Evolutionary conservation across 2,113 vertebrate species (phyloP), one percentile per base, ranked within the genome.

Genomic region (Rhea pennata): DNA sequence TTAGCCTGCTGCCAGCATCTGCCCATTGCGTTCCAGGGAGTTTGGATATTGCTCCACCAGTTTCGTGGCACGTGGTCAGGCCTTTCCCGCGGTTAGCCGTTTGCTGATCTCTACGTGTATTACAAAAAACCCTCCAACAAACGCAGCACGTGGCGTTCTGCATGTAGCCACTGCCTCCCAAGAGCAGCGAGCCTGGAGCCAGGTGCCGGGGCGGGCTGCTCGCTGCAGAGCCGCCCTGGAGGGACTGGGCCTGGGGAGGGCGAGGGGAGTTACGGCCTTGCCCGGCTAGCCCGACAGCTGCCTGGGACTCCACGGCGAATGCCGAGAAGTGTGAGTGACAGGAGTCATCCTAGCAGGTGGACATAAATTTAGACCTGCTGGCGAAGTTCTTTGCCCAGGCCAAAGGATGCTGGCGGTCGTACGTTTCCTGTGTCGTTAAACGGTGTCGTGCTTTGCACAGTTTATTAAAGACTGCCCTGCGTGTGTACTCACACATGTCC

Each of bases 141-240:
- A 71, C 6, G 46, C 51, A 53, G 4, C 1, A 8, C 2, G 7
- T 21, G 46, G 62, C 29, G 5, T 39, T 15, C 33, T 7, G 15
- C 39, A 1, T 1, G 26, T 2, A 12, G 46, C 72, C 4, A 7
- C 72, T 73, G 39, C 24, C 16, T 67, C 26, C 26, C 3, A 22
- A 10, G 42, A 46, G 64, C 67, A 44, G 84, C 62, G 59, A 62
- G 58, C 20, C 53, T 48, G 19, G 12, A 16, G 5, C 8, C 19
- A 2, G 3, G 0, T 0, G 5, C 19, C 44, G 6, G 36, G 59
- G 7, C 44, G 29, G 12, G 64, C 27, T 29, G 15, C 42, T 0
- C 1, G 20, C 44, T 1, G 1, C 39, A 39, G 50, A 12, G 33
- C 44, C 24, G 58, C 73, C 61, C 5, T 26, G 15, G 72, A 17